A percentile compares a stretch with the other conserved stretches of the same genome.
Evolutionary conservation across 1,140 invertebrate species (phyloP).

Genomic region (Acromyrmex echinatior): DNA sequence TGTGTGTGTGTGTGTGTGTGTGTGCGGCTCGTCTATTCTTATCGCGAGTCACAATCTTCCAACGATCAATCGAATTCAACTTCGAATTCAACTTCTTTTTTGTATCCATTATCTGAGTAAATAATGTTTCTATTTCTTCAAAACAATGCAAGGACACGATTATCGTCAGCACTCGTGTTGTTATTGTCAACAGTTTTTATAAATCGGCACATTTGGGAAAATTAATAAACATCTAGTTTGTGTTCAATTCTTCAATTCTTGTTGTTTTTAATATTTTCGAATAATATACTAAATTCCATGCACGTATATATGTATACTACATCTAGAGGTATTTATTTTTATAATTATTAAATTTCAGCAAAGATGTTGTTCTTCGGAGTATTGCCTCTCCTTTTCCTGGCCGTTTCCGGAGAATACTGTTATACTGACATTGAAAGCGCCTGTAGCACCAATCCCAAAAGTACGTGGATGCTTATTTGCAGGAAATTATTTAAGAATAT

Average conservation of each 20-base stretch:
- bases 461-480: conserved; percentile 73
- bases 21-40: no score
- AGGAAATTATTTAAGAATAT: neutral
- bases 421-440: conserved; percentile 88
- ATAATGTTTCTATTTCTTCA: neutral
- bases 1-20: no score
- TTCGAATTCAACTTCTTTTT: neutral
- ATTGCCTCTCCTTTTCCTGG: conserved; percentile 86
- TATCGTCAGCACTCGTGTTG: neutral
- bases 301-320: neutral
- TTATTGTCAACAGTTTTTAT: neutral
- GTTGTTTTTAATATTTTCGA: neutral
- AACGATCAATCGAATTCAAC: neutral
- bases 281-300: neutral
- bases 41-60: neutral
- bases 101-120: neutral
- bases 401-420: conserved; percentile 88
- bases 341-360: conserved; percentile 66
- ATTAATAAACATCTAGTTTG: neutral
- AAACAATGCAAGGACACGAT: neutral
- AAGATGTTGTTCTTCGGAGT: conserved; percentile 88
- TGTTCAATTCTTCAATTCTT: neutral
- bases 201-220: neutral
- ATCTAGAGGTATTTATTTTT: neutral
- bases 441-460: conserved; percentile 85